These are phyloP conservation scores for Gastrophysa polygoni DNA, from an alignment of 2,888 invertebrate genomes.

Conservation along the genomic window DNA sequence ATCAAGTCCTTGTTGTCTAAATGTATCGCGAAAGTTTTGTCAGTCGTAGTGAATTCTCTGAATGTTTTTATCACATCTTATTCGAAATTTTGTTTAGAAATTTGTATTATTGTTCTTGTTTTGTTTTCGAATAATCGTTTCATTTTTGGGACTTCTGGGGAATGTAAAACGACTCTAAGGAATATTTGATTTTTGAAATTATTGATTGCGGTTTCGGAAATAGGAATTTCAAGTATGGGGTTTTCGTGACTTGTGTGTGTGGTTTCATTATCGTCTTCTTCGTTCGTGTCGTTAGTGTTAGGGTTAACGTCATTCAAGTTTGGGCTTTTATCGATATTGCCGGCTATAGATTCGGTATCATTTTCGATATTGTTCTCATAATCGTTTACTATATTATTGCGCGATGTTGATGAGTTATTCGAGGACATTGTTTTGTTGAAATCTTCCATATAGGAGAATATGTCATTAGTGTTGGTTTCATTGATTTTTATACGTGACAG, in stretches of 20 bases:
- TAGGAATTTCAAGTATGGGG: slow-evolving; percentile 15
- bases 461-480: background rate
- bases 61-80: slow-evolving; percentile 11
- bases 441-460: background rate
- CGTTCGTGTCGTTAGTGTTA: slow-evolving; percentile 9
- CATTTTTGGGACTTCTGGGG: background rate
- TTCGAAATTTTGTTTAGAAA: slow-evolving; percentile 8
- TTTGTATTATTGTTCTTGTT: slow-evolving; percentile 16
- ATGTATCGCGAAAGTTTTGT: slow-evolving; percentile 3
- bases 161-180: background rate
- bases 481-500: background rate
- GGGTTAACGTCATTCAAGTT: background rate
- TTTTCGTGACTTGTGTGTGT: slow-evolving; percentile 16
- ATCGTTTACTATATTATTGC: background rate
- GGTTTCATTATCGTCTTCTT: slow-evolving; percentile 14
- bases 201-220: slow-evolving; percentile 10
- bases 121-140: slow-evolving; percentile 13
- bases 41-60: slow-evolving; percentile 1
- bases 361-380: background rate
- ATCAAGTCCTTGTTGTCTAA: slow-evolving; percentile 8
- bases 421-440: background rate
- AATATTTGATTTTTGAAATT: slow-evolving; percentile 18
- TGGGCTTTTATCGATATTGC: too few relatives aligned
- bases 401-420: background rate
- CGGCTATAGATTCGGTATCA: background rate